Evolutionary conservation across 2,888 invertebrate genomes (phyloP).

Genomic region (Ecliptopera silaceata): DNA sequence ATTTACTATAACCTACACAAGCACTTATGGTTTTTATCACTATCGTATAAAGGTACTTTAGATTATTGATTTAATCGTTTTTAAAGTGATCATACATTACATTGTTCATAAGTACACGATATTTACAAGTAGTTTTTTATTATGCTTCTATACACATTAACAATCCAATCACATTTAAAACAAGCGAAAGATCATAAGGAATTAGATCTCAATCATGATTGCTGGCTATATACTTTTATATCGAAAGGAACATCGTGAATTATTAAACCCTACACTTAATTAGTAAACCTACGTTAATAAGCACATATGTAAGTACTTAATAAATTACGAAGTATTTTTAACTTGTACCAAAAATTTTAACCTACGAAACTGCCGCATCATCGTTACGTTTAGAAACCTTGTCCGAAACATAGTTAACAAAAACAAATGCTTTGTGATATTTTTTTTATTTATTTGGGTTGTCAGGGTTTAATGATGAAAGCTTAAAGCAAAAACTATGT

Average conservation of each 20-base stretch:
- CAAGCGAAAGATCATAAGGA: too few species aligned
- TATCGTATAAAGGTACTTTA: not conserved
- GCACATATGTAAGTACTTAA: too few species aligned
- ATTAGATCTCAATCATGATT: too few species aligned
- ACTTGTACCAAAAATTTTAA: too few species aligned
- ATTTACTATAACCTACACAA: not conserved
- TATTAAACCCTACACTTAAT: too few species aligned
- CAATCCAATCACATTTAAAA: too few species aligned
- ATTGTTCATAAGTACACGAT: not conserved
- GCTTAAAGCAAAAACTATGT: slow-evolving; percentile 45
- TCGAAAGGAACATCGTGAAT: too few species aligned
- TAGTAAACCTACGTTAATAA: too few species aligned
- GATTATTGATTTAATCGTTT: slow-evolving; percentile 1
- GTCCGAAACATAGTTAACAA: slow-evolving; percentile 35
- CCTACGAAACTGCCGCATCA: slow-evolving; percentile 37
- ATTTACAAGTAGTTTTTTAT: too few species aligned
- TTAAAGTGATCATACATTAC: not conserved
- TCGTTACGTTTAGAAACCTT: slow-evolving; percentile 43
- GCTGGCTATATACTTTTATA: too few species aligned
- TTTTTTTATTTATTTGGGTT: slow-evolving; percentile 72
- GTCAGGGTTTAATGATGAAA: slow-evolving; percentile 51
- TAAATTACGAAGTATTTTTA: too few species aligned
- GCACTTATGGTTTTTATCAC: slow-evolving; percentile 10
- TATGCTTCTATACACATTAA: not conserved
- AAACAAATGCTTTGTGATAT: slow-evolving; percentile 56